Conservation (phyloP, 2,113 vertebrate species). For the Urocynchramus pylzowi region DNA sequence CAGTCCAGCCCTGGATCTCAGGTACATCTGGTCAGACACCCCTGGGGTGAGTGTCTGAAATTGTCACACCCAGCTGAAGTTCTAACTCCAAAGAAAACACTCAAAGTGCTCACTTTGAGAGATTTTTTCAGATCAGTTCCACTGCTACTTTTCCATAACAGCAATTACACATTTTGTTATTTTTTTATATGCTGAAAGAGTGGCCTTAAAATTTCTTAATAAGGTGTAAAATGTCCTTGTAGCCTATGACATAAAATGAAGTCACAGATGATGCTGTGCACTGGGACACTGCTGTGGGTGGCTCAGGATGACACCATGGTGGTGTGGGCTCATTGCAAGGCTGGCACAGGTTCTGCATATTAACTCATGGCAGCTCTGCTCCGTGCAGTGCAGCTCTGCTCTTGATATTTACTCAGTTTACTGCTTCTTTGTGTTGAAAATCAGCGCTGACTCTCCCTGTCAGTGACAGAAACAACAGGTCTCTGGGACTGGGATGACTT, state of each 20-base stretch:
- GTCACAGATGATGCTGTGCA: background rate
- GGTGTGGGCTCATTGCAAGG: background rate
- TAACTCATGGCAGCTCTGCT: background rate
- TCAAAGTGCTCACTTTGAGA: background rate
- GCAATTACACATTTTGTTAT: background rate
- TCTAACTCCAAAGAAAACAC: background rate
- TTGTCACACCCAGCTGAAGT: too few species aligned
- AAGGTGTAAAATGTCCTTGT: background rate
- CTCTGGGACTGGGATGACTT: background rate
- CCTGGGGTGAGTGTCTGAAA: background rate
- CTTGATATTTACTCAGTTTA: background rate
- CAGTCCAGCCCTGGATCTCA: background rate
- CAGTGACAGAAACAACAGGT: background rate
- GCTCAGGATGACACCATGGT: background rate
- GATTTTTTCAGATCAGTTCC: background rate
- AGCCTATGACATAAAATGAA: background rate
- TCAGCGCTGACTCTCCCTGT: background rate
- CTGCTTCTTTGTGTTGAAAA: background rate
- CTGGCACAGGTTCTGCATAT: background rate
- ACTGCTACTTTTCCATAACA: background rate
- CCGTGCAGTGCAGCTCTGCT: background rate
- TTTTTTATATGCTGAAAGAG: background rate
- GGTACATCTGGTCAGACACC: background rate
- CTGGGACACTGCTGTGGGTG: accelerated
- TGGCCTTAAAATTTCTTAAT: background rate